Percentiles rank a stretch among this genome's conserved stretches.
Conservation (phyloP, 2,888 invertebrate species). For the Idaea aversata region DNA sequence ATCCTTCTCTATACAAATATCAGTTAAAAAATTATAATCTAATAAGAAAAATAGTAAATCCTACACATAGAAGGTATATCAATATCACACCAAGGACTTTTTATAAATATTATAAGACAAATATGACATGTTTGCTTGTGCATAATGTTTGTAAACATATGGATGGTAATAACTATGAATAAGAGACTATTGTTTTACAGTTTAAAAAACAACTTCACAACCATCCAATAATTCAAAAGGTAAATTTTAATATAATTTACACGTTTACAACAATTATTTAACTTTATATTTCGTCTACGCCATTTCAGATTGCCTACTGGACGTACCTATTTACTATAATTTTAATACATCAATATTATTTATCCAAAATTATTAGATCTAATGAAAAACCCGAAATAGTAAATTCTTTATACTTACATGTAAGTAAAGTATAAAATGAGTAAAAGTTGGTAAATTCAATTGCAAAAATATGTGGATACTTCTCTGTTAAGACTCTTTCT, state of each 20-base stretch:
- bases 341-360: neutral
- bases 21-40: conserved; percentile 13
- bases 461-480: conserved; percentile 19
- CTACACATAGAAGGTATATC: conserved; percentile 14
- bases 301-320: conserved; percentile 45
- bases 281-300: conserved; percentile 41
- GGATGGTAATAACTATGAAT: neutral
- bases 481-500: neutral
- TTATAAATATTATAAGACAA: conserved; percentile 7
- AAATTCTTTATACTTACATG: conserved; percentile 21
- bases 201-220: conserved; percentile 57
- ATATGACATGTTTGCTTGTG: neutral
- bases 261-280: conserved; percentile 40
- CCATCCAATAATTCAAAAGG: conserved; percentile 67
- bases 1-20: conserved; percentile 15
- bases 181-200: conserved; percentile 9
- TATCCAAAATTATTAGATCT: neutral
- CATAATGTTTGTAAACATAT: conserved; percentile 7
- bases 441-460: conserved; percentile 24
- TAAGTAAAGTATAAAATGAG: conserved; percentile 11
- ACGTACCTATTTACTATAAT: conserved; percentile 45
- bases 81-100: conserved; percentile 23
- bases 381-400: conserved; percentile 5
- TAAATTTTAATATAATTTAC: conserved; percentile 49
- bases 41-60: conserved; percentile 10